Base-by-base conservation (phyloP, 2,113 vertebrate species). In the Thamnophis sirtalis region DNA sequence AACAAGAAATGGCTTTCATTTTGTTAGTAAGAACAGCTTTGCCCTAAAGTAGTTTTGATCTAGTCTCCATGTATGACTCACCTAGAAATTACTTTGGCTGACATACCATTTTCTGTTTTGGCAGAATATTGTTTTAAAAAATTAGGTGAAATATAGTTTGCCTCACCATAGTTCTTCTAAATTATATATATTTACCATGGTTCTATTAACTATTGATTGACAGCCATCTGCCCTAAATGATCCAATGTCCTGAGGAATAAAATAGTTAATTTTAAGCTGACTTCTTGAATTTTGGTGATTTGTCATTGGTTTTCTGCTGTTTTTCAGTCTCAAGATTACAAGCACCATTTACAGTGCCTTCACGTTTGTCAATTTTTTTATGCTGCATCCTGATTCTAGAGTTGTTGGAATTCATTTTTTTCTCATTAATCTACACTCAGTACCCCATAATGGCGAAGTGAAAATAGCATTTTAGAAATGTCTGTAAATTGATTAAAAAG, bases 21-120 rank as follows among this genome's bases (percentile, higher is more conserved):
- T 60, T 84, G 49, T 86, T 54, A 56, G 51, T 49, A 93, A 51
- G 84, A 91, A 89, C 0, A 4, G 50, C 22, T 88, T 92, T 33
- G 58, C 60, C 88, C 33, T 50, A 53, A 28, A 0, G 0, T 90
- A 51, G 21, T 92, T 96, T 93, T 94, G 89, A 89, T 93, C 92
- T 89, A 58, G 54, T 88, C 93, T 38, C 92, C 26, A 33, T 85
- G 54, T 56, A 0, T 94, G 93, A 96, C 84, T 96, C 58, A 87
- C 21, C 92, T 85, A 26, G 60, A 85, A 87, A 89, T 60, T 87
- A 15, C 9, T 0, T 84, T 87, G 84, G 68, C 90, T 80, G 84
- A 68, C 92, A 51, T 28, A 13, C 0, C 0, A 0, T 0, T 43
- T 91, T 86, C 0, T 0, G 6, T 9, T 91, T 63, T 86, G 87